Conservation (phyloP, 2,113 vertebrate species). For the Notarius quadriscutis region DNA sequence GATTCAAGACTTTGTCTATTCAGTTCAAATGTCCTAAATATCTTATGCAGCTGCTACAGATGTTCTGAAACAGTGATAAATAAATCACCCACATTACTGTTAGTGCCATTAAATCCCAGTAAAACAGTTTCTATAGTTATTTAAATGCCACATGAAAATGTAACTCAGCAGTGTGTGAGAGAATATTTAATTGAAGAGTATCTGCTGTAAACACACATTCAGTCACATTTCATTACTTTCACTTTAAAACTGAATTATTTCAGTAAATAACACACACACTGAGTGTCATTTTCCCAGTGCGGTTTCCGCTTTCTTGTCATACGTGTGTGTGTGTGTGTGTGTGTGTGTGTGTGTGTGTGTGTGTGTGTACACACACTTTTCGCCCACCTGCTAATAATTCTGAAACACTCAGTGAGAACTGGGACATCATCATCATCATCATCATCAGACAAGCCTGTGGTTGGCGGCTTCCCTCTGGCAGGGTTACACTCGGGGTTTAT, state of each 20-base stretch:
- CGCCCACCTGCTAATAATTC: constrained; percentile 41
- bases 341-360: background rate
- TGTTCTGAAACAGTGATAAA: background rate
- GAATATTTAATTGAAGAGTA: background rate
- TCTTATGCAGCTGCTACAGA: background rate
- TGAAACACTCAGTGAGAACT: constrained; percentile 59
- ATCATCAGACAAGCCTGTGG: constrained; percentile 57
- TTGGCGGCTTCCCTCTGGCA: constrained; percentile 71
- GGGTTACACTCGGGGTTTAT: constrained; percentile 74
- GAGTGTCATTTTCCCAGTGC: background rate
- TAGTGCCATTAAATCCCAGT: background rate
- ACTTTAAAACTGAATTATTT: background rate
- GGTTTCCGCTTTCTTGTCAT: background rate
- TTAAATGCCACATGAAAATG: background rate
- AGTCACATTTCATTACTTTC: background rate
- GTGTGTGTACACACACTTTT: background rate
- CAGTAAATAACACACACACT: background rate
- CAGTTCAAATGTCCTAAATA: background rate
- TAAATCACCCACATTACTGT: background rate
- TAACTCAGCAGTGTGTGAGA: too few relatives aligned
- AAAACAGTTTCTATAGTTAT: background rate
- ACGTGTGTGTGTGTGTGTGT: background rate
- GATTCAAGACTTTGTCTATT: background rate
- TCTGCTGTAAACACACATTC: background rate
- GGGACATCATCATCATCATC: constrained; percentile 59